Base-by-base conservation (phyloP, 53 echinoderm and acorn worm species). In the Antedon mediterranea region DNA sequence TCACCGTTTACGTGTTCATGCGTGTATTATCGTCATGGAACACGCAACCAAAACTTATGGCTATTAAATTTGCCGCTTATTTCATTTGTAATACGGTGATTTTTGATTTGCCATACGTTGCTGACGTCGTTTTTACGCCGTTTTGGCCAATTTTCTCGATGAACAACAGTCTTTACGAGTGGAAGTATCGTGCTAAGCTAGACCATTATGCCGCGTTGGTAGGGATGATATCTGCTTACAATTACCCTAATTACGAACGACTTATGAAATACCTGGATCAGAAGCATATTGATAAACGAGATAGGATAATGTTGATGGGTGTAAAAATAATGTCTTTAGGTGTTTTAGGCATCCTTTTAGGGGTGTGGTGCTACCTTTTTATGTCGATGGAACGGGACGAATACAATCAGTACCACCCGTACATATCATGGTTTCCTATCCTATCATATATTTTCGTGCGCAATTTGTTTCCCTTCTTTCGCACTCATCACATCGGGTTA, bases 201-300 rank as follows among this genome's bases (percentile, higher is more conserved):
- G 92, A 92, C 78, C 92, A 89, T 70, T 92, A 92, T 29, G 92
- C 92, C 0, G 73, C 86, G 28, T 76, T 92, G 28, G 78, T 92
- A 0, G 92, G 92, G 30, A 92, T 92, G 92, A 74, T 92, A 20
- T 92, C 87, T 31, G 92, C 92, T 5, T 92, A 92, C 81, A 89
- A 92, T 78, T 92, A 92, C 77, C 92, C 92, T 9, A 43, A 89
- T 74, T 92, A 82, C 34, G 92, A 92, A 74, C 81, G 86, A 11
- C 85, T 82, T 32, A 86, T 89, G 82, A 89, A 89, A 43, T 86
- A 88, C 74, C 77, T 92, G 0, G 92, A 92, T 32, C 85, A 90
- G 77, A 81, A 82, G 31, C 86, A 92, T 44, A 32, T 84, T 3
- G 84, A 88, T 57, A 81, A 43, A 30, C 73, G 81, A 6, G 86